A percentile compares a stretch with the other conserved stretches of the same genome.
Evolutionary conservation across 2,113 vertebrate species (phyloP).

Genomic region (Heptranchias perlo): DNA sequence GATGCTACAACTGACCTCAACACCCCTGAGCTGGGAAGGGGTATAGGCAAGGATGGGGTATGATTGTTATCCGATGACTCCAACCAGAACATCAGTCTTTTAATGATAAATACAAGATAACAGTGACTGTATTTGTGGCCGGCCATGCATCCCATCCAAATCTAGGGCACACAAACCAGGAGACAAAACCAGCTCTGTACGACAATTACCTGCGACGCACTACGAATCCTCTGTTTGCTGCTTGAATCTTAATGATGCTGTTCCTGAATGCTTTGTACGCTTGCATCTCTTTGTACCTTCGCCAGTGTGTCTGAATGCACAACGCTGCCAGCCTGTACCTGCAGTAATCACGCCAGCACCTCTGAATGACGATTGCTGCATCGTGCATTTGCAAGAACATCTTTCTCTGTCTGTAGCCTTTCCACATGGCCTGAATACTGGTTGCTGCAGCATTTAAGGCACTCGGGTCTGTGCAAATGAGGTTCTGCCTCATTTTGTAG

Average conservation of each 20-base stretch:
- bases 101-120: neutral
- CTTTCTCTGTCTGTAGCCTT: slow-evolving; percentile 64
- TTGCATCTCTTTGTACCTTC: slow-evolving; percentile 59
- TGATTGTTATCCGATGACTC: neutral
- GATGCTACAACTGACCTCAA: neutral
- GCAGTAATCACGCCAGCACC: slow-evolving; percentile 62
- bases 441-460: slow-evolving; percentile 61
- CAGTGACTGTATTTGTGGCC: neutral
- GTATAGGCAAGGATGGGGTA: neutral
- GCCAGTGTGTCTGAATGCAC: slow-evolving; percentile 79
- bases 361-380: slow-evolving; percentile 74
- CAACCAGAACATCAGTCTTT: neutral
- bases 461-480: slow-evolving; percentile 45
- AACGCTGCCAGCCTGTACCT: slow-evolving; percentile 59
- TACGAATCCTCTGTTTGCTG: slow-evolving; percentile 64
- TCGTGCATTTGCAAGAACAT: slow-evolving; percentile 63
- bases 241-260: slow-evolving; percentile 66
- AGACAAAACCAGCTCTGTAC: neutral
- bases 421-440: slow-evolving; percentile 76
- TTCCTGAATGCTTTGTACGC: slow-evolving; percentile 53
- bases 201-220: slow-evolving; percentile 69
- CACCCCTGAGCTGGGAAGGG: neutral
- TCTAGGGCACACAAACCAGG: neutral
- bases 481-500: slow-evolving; percentile 53
- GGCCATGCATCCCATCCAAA: neutral